Conservation (phyloP, 64 coral and sea anemone genomes). For the Montipora cactus region DNA sequence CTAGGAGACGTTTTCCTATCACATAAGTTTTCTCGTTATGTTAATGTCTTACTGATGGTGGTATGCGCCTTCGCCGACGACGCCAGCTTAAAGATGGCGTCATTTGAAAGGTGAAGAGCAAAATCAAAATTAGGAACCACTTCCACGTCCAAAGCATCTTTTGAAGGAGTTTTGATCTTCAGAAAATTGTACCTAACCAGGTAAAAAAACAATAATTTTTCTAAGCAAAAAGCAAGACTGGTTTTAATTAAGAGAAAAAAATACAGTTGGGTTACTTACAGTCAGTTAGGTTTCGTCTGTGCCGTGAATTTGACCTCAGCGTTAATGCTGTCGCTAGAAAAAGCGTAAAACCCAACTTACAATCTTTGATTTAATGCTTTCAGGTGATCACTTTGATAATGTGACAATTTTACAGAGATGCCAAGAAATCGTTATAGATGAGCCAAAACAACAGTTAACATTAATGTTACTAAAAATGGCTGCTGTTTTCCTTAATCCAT, state of each 20-base stretch:
- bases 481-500: background rate
- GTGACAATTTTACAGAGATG: background rate
- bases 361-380: background rate
- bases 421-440: background rate
- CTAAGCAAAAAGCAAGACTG: too few relatives aligned
- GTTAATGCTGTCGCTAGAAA: background rate
- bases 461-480: background rate
- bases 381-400: background rate
- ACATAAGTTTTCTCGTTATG: too few relatives aligned
- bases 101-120: background rate
- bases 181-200: background rate
- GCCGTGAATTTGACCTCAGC: too few relatives aligned
- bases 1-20: too few relatives aligned
- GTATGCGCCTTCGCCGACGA: background rate
- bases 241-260: too few relatives aligned
- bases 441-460: background rate
- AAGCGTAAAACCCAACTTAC: background rate
- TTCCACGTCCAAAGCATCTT: slow-evolving; percentile 5
- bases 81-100: background rate
- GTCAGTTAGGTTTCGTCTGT: too few relatives aligned
- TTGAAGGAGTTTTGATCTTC: background rate
- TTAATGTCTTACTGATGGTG: background rate
- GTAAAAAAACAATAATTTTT: too few relatives aligned
- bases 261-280: too few relatives aligned
- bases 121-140: slow-evolving; percentile 27